Percentiles rank a stretch among this genome's conserved stretches.
Evolutionary conservation across 2,888 invertebrate species (phyloP).

Genomic region (Nebria salina): DNA sequence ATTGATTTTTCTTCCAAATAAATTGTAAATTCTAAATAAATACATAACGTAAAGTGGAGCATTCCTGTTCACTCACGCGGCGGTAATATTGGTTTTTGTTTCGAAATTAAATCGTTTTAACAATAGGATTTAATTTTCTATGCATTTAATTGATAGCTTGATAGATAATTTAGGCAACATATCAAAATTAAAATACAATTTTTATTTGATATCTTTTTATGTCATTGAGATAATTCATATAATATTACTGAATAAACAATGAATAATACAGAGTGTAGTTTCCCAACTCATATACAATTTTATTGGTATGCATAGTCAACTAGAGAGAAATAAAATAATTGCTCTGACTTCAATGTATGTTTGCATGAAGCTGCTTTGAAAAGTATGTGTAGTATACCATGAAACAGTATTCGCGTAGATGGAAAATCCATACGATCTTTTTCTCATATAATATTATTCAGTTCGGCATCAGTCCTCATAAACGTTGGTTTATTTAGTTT

Average conservation of each 20-base stretch:
- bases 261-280: no score
- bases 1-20: not conserved
- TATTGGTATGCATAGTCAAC: not conserved
- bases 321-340: not conserved
- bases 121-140: not conserved
- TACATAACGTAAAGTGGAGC: not conserved
- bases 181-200: no score
- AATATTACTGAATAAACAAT: no score
- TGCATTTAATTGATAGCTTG: not conserved
- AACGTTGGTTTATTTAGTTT: slow-evolving; percentile 1
- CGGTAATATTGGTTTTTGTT: not conserved
- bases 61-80: not conserved
- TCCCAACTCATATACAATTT: not conserved
- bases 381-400: not conserved
- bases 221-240: no score
- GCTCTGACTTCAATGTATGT: not conserved
- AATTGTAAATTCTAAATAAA: not conserved
- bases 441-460: not conserved
- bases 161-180: no score
- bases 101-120: not conserved
- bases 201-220: no score
- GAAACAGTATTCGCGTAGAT: not conserved
- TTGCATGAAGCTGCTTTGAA: not conserved
- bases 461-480: not conserved
- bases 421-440: not conserved